Evolutionary conservation across 2,797 vertebrate genomes (phyloP).

Genomic region (Pantherophis vulpinus): DNA sequence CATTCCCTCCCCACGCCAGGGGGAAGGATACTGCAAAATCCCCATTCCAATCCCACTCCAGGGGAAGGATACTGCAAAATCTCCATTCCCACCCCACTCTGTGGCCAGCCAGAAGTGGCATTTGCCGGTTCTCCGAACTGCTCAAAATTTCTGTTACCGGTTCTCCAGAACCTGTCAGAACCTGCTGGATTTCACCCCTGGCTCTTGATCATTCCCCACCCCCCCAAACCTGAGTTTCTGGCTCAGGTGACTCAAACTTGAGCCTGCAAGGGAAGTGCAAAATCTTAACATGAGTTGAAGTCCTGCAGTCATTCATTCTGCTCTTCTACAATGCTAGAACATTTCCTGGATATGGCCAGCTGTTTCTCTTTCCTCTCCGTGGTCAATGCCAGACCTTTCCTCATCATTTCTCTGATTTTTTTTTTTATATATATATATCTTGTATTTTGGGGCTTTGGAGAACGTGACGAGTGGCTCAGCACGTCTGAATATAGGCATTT

Average conservation of each 20-base stretch:
- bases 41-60: too few species aligned
- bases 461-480: background rate
- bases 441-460: background rate
- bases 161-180: too few species aligned
- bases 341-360: background rate
- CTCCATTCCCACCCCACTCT: too few species aligned
- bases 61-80: too few species aligned
- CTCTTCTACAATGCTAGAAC: background rate
- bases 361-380: background rate
- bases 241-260: background rate
- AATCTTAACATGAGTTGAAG: background rate
- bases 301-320: background rate
- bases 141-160: too few species aligned
- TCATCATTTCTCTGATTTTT: background rate
- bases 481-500: background rate
- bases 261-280: background rate
- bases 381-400: background rate
- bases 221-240: background rate
- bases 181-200: too few species aligned
- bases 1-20: too few species aligned
- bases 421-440: too few species aligned
- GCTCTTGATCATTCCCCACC: background rate
- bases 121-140: too few species aligned
- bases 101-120: too few species aligned
- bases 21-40: too few species aligned